phyloP scores from a whole-genome alignment of 2,113 vertebrate species.

The Mormyrus lacerda region DNA sequence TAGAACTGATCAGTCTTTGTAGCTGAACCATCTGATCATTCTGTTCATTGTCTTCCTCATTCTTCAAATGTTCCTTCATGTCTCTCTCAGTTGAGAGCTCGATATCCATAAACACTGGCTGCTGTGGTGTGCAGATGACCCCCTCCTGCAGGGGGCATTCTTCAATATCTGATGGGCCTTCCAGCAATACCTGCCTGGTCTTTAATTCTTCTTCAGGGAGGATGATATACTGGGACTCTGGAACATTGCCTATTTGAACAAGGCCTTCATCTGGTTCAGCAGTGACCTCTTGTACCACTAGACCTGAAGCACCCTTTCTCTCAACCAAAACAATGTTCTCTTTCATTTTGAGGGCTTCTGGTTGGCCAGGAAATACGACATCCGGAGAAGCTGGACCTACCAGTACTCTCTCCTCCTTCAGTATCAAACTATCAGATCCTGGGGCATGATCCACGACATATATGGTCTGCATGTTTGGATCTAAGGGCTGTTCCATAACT shows the following conservation, averaged over 20 bases:
- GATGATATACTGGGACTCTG: not conserved
- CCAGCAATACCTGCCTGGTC: slow-evolving; percentile 31
- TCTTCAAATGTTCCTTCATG: not conserved
- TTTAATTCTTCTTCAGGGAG: slow-evolving; percentile 20
- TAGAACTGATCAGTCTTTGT: not conserved
- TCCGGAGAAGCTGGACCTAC: not conserved
- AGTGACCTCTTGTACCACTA: slow-evolving; percentile 7
- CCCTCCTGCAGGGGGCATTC: not conserved
- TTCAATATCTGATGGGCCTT: not conserved
- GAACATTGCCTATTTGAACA: not conserved
- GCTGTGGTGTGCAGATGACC: slow-evolving; percentile 19
- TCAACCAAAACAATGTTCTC: slow-evolving; percentile 6
- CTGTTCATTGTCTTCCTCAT: not conserved
- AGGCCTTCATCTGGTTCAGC: not conserved
- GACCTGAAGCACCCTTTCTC: not conserved
- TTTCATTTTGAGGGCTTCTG: not conserved
- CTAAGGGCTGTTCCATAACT: slow-evolving; percentile 33
- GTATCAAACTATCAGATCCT: not conserved
- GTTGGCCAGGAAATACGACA: not conserved
- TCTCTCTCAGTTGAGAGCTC: not conserved
- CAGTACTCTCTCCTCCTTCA: not conserved
- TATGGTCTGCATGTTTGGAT: slow-evolving; percentile 45
- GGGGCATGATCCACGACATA: slow-evolving; percentile 18
- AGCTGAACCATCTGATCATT: not conserved
- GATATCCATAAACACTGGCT: slow-evolving; percentile 15